phyloP scores from a whole-genome alignment of 2,797 vertebrate species.

The Coluber constrictor region DNA sequence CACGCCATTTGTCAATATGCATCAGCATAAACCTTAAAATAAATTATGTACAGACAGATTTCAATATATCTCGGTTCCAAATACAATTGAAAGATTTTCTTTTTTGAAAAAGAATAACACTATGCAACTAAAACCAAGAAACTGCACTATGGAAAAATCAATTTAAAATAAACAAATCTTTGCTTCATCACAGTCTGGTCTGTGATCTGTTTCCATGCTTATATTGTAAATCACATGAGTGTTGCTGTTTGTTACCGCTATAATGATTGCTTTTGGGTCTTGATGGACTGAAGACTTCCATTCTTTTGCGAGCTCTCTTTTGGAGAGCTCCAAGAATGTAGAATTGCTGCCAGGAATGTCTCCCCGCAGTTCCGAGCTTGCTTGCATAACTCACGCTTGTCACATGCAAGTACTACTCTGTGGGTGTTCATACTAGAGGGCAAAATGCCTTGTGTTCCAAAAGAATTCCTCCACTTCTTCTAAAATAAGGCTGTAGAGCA shows the following conservation, averaged over 20 bases:
- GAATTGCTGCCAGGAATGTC: neutral
- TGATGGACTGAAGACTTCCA: neutral
- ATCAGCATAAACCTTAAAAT: conserved; percentile 12
- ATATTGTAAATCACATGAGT: conserved; percentile 1
- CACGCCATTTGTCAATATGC: neutral
- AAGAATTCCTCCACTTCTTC: neutral
- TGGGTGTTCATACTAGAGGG: neutral
- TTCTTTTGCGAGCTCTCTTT: neutral
- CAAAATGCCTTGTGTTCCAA: neutral
- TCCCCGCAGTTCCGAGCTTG: neutral
- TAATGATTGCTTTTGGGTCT: neutral
- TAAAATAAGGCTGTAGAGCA: neutral
- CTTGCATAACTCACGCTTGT: neutral
- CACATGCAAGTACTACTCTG: neutral
- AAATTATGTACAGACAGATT: conserved; percentile 9
- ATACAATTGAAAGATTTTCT: neutral
- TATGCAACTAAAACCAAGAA: conserved; percentile 12
- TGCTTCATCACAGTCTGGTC: neutral
- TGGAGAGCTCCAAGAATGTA: neutral
- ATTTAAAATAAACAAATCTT: conserved; percentile 32
- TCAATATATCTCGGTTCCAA: conserved; percentile 13
- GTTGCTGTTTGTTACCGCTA: neutral
- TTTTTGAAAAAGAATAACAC: neutral
- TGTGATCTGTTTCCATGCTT: conserved; percentile 21
- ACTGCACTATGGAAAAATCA: conserved; percentile 19